These are phyloP conservation scores for Hippocampus barbouri DNA, from an alignment of 2,113 vertebrate genomes.

Conservation along the genomic window DNA sequence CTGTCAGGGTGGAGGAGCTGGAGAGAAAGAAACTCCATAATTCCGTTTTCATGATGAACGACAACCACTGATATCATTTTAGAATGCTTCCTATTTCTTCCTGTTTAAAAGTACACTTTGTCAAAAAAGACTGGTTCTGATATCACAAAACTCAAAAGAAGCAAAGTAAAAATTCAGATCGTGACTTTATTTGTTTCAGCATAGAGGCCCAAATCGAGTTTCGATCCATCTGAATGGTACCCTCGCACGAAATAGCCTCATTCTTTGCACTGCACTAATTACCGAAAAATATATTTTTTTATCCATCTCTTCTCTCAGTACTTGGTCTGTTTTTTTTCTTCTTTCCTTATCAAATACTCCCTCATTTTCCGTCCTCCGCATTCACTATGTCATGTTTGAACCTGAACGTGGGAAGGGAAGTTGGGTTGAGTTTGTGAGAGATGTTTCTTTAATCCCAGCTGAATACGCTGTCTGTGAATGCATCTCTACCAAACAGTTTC, in stretches of 20 bases:
- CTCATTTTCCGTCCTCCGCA: constrained; percentile 7
- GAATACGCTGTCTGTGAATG: constrained; percentile 43
- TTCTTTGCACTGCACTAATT: not conserved
- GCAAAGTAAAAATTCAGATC: not conserved
- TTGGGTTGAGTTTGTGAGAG: not conserved
- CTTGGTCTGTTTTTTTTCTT: constrained; percentile 3
- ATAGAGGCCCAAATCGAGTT: not conserved
- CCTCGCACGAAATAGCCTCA: not conserved
- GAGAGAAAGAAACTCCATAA: not conserved
- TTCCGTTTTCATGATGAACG: not conserved
- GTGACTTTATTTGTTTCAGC: not conserved
- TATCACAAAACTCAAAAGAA: not conserved
- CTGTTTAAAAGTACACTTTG: no score
- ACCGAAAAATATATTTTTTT: not conserved
- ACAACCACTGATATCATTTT: not conserved
- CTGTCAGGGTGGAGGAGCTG: not conserved
- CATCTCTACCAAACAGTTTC: constrained; percentile 35
- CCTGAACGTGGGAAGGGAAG: constrained; percentile 49
- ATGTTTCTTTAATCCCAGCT: not conserved
- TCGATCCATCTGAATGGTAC: not conserved
- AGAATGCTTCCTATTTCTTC: not conserved
- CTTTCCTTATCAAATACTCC: not conserved
- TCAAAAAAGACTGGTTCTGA: not conserved
- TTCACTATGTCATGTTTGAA: constrained; percentile 21
- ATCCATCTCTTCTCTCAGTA: not conserved